A percentile compares a stretch with the other conserved stretches of the same genome.
These are phyloP conservation scores for Hydrozoanthus tunicans DNA, from an alignment of 64 coral and sea anemone species.

Conservation along the genomic window DNA sequence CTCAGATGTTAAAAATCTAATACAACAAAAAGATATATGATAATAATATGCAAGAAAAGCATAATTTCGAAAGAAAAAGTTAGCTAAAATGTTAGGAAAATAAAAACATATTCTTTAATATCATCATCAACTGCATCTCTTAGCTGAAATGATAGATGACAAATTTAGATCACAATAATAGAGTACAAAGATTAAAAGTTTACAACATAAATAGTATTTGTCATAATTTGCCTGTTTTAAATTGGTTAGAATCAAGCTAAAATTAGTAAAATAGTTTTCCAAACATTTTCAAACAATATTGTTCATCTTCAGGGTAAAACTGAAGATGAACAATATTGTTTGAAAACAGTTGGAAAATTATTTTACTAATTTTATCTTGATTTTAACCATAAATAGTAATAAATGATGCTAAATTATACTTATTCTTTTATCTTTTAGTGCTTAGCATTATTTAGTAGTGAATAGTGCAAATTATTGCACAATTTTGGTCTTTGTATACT, in stretches of 20 bases:
- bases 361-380: neutral
- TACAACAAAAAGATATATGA: too few species aligned
- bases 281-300: too few species aligned
- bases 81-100: too few species aligned
- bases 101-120: neutral
- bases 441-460: conserved; percentile 16
- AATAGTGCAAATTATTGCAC: neutral
- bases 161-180: conserved; percentile 3
- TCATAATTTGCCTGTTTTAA: too few species aligned
- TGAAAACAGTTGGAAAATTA: too few species aligned
- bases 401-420: conserved; percentile 47
- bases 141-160: conserved; percentile 5
- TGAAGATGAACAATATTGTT: too few species aligned
- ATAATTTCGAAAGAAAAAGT: too few species aligned
- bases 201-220: conserved; percentile 34
- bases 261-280: neutral
- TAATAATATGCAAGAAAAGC: too few species aligned
- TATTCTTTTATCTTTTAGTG: neutral
- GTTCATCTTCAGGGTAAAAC: too few species aligned
- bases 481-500: too few species aligned
- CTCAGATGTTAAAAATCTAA: too few species aligned
- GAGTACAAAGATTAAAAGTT: neutral
- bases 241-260: conserved; percentile 14
- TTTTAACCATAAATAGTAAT: neutral
- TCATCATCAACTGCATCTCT: neutral